Percentiles rank a stretch among this genome's conserved stretches.
Evolutionary conservation across 2,888 invertebrate species (phyloP).

Genomic region (Melinopterus prodromus): DNA sequence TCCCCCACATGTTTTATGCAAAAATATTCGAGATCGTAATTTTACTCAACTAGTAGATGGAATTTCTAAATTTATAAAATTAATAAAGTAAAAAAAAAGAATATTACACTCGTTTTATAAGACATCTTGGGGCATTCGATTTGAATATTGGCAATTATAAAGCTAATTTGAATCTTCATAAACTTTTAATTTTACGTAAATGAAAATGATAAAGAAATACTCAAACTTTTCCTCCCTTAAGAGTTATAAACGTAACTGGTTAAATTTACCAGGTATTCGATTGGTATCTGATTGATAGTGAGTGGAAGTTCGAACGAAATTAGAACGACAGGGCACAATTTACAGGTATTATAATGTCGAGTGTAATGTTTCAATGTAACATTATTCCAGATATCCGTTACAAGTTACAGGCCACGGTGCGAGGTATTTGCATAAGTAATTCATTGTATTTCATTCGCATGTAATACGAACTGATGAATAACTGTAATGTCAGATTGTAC

Average conservation of each 20-base stretch:
- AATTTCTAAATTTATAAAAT: no score
- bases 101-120: no score
- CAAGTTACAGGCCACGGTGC: not conserved
- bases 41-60: no score
- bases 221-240: no score
- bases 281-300: not conserved
- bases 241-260: no score
- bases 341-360: not conserved
- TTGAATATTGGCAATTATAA: no score
- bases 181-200: not conserved
- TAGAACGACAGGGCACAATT: not conserved
- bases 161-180: not conserved
- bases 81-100: no score
- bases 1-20: no score
- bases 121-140: no score
- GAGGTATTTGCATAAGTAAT: not conserved
- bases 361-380: not conserved
- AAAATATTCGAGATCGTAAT: no score
- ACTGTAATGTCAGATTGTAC: slow-evolving; percentile 4
- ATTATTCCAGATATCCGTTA: not conserved
- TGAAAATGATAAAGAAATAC: no score
- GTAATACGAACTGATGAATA: slow-evolving; percentile 4
- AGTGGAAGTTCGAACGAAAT: not conserved
- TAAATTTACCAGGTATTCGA: no score
- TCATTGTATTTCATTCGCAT: slow-evolving; percentile 4